Percentiles rank a stretch among this genome's conserved stretches.
These are phyloP conservation scores for Pollenia amentaria DNA, from an alignment of 2,888 invertebrate species.

Conservation along the genomic window DNA sequence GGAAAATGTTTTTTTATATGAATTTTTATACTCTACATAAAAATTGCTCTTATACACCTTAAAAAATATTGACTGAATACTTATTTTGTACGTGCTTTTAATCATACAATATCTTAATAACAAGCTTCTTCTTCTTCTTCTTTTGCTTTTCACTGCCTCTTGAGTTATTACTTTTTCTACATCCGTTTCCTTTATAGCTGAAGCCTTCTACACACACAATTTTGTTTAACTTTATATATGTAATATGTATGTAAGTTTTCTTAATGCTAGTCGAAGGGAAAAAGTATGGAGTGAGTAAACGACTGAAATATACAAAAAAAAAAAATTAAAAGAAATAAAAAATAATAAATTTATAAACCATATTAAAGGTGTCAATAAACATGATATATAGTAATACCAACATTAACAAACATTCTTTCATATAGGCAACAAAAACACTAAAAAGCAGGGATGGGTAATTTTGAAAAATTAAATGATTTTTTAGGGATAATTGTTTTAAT, in stretches of 20 bases:
- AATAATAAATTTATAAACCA: background rate
- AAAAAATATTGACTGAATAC: slow-evolving; percentile 16
- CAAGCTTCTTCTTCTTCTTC: slow-evolving; percentile 18
- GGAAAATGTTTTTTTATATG: background rate
- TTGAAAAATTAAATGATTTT: background rate
- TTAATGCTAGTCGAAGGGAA: background rate
- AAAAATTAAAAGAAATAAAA: background rate
- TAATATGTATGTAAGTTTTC: background rate
- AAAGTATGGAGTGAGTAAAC: background rate
- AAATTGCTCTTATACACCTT: background rate
- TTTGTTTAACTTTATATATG: background rate
- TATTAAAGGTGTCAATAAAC: slow-evolving; percentile 65
- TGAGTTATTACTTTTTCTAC: slow-evolving; percentile 3
- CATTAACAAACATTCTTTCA: slow-evolving; percentile 41
- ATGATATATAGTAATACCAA: slow-evolving; percentile 57
- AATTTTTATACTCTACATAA: background rate
- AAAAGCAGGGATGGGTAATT: background rate
- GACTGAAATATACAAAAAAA: slow-evolving; percentile 7
- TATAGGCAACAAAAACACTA: background rate
- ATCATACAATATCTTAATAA: slow-evolving; percentile 48
- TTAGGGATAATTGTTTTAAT: no score
- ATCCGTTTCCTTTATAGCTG: slow-evolving; percentile 17
- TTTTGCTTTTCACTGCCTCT: background rate
- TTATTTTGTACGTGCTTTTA: slow-evolving; percentile 28
- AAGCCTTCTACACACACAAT: slow-evolving; percentile 20